These are phyloP conservation scores for Sthenelais limicola DNA, from an alignment of 2,888 invertebrate species.

Conservation along the genomic window DNA sequence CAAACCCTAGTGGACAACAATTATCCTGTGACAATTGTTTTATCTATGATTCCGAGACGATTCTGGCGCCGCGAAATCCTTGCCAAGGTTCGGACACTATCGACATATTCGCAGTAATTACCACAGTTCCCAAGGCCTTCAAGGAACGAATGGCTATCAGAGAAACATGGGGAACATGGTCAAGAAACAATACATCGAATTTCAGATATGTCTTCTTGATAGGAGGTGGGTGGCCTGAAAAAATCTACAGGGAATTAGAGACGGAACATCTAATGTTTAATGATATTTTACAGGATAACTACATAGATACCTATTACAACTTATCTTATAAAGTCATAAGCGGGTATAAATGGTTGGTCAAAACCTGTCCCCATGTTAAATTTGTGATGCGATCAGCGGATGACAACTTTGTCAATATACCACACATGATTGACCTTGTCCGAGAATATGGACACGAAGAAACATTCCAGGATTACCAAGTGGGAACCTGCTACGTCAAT, in stretches of 20 bases:
- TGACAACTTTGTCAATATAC: neutral
- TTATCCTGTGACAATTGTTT: neutral
- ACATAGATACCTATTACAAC: constrained; percentile 1
- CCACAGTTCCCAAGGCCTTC: neutral
- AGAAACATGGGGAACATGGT: neutral
- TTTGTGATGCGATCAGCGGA: neutral
- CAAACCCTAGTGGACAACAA: too few relatives aligned
- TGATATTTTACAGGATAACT: neutral
- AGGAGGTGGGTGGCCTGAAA: neutral
- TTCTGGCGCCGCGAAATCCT: neutral
- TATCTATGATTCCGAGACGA: neutral
- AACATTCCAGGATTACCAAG: too few relatives aligned
- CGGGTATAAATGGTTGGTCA: neutral
- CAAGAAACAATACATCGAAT: neutral
- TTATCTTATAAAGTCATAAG: neutral
- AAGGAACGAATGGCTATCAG: neutral
- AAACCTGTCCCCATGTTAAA: neutral
- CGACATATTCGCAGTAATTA: neutral
- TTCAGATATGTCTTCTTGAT: neutral
- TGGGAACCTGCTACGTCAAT: too few relatives aligned
- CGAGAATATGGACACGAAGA: neutral
- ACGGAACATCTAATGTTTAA: neutral
- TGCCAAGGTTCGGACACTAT: neutral
- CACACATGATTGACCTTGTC: neutral
- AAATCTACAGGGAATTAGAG: neutral